Base-by-base conservation (phyloP, 2,888 invertebrate species). In the Lymantria monacha region DNA sequence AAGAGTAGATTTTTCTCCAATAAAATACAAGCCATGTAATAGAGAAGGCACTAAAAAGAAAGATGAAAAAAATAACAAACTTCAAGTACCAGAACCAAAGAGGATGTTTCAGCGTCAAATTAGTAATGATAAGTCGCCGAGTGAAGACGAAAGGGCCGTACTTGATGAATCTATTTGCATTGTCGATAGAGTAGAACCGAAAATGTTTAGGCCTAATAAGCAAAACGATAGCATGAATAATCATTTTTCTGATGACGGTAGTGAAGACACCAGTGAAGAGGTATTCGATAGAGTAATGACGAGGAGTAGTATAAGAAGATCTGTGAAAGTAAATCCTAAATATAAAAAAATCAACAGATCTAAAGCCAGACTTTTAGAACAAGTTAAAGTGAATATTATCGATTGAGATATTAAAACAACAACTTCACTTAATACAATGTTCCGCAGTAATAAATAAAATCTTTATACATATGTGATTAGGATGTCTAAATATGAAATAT, bases 261-360 rank as follows among this genome's bases (percentile, higher is more conserved):
- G 91, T 49, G 91, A 90, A 55, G 91, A 90, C 33, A 89, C 90
- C 63, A 89, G 91, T 79, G 91, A 91, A 76, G 91, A 91, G 74
- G 76, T 85, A 44, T 91, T 91, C 51, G 87, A 91, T 38, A 77
- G 90, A 65, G 90, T 91, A 0, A 91, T 91, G 91, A 81, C 83
- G 0, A 83, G 91, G 66, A 90, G 82, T 57, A 91, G 91, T 56
- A 74, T 88, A 12, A 76, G 91, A 67, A 72, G 86, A 66, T 91
- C 91, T 1, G 86, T 90, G 1, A 91, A 91, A 77, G 87, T 87
- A 0, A 91, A 91, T 61, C 91, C 91, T n/a, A 91, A 91, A 61
- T 91, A 91, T 61, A 91, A 91, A 62, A 91, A 91, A 71, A 91
- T 91, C 43, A 91, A 81, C 68, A 74, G 91, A 67, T 78, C 76